phyloP scores from a whole-genome alignment of 2,113 vertebrate genomes.

The Cygnus buccinator region DNA sequence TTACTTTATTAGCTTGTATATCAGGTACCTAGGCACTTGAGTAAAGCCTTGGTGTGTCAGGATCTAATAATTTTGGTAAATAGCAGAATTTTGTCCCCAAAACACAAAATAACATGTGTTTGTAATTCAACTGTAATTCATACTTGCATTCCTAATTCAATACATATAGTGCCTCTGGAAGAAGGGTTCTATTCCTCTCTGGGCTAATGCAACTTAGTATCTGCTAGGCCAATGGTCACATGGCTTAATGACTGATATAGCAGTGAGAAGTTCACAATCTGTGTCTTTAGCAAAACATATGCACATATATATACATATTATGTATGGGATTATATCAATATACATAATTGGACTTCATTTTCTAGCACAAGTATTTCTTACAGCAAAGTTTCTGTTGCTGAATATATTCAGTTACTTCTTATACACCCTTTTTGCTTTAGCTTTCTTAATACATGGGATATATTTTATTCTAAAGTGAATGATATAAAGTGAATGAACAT shows the following conservation, averaged over 20 bases:
- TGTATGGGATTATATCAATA: background rate
- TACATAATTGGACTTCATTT: background rate
- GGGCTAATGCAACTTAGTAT: background rate
- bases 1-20: background rate
- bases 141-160: background rate
- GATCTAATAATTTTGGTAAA: background rate
- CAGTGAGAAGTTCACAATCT: background rate
- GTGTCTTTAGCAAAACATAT: background rate
- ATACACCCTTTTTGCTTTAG: background rate
- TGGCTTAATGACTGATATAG: background rate
- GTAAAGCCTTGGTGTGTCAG: background rate
- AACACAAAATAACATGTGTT: background rate
- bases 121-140: background rate
- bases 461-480: background rate
- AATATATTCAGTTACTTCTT: background rate
- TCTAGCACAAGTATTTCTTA: background rate
- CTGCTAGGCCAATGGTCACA: background rate
- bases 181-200: background rate
- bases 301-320: background rate
- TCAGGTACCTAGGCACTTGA: background rate
- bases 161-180: background rate
- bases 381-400: background rate
- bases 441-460: background rate
- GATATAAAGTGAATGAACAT: background rate
- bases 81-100: background rate